phyloP scores from a whole-genome alignment of 35 echinoderm and acorn worm species.

The Patiria miniata region DNA sequence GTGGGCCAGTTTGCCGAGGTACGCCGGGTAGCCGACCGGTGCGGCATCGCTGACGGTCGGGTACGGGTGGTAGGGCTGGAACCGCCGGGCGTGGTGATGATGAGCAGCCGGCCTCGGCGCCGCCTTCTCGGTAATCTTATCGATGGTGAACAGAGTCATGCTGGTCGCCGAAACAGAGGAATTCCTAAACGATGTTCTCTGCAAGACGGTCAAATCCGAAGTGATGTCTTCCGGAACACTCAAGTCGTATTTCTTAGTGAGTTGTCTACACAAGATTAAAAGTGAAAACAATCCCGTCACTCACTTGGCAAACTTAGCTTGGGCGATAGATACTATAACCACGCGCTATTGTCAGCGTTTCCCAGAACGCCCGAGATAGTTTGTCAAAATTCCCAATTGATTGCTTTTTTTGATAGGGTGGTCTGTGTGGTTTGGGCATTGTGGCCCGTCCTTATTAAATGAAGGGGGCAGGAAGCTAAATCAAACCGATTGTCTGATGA shows the following conservation, averaged over 20 bases:
- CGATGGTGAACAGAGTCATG: slow-evolving; percentile 86
- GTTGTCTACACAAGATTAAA: slow-evolving; percentile 6
- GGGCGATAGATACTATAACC: not conserved
- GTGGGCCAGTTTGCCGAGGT: not conserved
- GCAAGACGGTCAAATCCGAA: not conserved
- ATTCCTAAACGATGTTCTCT: not conserved
- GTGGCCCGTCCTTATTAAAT: too few species aligned
- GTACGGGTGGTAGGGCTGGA: slow-evolving; percentile 13
- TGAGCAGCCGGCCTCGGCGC: not conserved
- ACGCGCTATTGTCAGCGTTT: not conserved
- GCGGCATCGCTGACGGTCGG: slow-evolving; percentile 26
- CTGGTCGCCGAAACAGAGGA: not conserved
- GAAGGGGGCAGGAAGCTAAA: not conserved
- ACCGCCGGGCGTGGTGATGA: not conserved
- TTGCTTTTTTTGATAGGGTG: too few species aligned
- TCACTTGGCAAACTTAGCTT: too few species aligned
- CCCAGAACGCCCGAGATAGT: not conserved
- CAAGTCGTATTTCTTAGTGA: not conserved
- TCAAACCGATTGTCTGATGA: not conserved
- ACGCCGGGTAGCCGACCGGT: not conserved
- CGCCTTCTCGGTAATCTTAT: slow-evolving; percentile 68
- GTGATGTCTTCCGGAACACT: not conserved
- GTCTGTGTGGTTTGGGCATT: too few species aligned
- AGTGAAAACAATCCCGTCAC: too few species aligned
- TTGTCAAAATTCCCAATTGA: too few species aligned